These are phyloP conservation scores for Ornithoptera alexandrae DNA, from an alignment of 2,888 invertebrate species.

Conservation along the genomic window DNA sequence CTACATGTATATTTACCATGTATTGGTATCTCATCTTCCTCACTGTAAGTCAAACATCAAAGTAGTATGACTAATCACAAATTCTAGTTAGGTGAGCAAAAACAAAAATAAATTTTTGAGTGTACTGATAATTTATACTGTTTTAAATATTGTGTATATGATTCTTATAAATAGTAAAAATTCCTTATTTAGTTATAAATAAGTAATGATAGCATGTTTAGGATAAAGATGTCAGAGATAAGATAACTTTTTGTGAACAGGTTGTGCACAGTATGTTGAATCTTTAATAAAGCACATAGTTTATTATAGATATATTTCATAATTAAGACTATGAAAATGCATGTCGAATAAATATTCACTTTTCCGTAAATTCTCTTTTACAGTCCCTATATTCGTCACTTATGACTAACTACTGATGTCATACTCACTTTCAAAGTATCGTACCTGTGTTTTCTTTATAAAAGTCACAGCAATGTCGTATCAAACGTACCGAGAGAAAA, in stretches of 20 bases:
- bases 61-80: too few species aligned
- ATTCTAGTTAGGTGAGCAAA: too few species aligned
- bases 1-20: background rate
- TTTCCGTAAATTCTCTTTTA: slow-evolving; percentile 8
- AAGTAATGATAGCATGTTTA: slow-evolving; percentile 26
- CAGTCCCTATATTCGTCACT: slow-evolving; percentile 32
- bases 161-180: too few species aligned
- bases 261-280: background rate
- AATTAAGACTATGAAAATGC: background rate
- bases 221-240: slow-evolving; percentile 27
- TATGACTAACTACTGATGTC: slow-evolving; percentile 64
- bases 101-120: too few species aligned
- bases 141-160: too few species aligned
- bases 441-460: background rate
- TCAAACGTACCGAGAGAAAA: background rate
- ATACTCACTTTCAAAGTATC: slow-evolving; percentile 34
- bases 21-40: background rate
- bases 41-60: too few species aligned
- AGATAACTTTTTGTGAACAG: slow-evolving; percentile 29
- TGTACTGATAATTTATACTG: too few species aligned
- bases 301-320: background rate
- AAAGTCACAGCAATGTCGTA: slow-evolving; percentile 6
- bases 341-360: background rate
- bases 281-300: background rate
- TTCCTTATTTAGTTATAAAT: slow-evolving; percentile 5